Percentiles rank a stretch among this genome's conserved stretches.
These are phyloP conservation scores for Eumerus sabulonum DNA, from an alignment of 2,888 invertebrate species.

Conservation along the genomic window DNA sequence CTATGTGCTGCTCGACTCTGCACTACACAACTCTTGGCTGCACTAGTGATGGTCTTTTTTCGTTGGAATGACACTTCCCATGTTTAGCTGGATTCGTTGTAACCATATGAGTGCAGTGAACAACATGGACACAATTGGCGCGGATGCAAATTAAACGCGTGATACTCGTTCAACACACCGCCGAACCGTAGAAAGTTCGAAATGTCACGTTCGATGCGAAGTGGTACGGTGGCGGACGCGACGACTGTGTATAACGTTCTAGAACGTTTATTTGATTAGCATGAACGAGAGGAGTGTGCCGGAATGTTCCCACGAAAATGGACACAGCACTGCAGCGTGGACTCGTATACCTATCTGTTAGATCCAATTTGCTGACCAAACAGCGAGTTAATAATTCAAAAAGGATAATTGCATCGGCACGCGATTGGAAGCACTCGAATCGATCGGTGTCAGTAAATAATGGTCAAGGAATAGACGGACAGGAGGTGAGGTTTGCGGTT, in stretches of 20 bases:
- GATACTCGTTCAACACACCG: no score
- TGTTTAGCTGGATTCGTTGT: constrained; percentile 5
- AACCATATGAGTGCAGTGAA: background rate
- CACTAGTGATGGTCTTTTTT: constrained; percentile 10
- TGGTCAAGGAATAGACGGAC: constrained; percentile 1
- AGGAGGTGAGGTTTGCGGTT: constrained; percentile 1
- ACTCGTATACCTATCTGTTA: constrained; percentile 41
- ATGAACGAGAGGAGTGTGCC: constrained; percentile 28
- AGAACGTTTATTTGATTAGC: constrained; percentile 62
- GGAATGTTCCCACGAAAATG: constrained; percentile 55
- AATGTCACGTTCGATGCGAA: constrained; percentile 65
- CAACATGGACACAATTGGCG: constrained; percentile 24
- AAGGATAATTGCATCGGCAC: constrained; percentile 66
- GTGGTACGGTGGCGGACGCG: constrained; percentile 1
- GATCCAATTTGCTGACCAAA: constrained; percentile 65
- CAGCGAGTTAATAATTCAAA: constrained; percentile 67
- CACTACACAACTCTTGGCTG: background rate
- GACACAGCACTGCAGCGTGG: constrained; percentile 17
- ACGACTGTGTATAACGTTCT: constrained; percentile 13
- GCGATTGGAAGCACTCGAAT: constrained; percentile 47
- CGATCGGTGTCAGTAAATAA: constrained; percentile 1
- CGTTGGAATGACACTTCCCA: constrained; percentile 52
- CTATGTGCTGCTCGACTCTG: background rate
- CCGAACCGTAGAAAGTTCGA: constrained; percentile 1
- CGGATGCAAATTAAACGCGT: constrained; percentile 53